Percentiles rank a stretch among this genome's conserved stretches.
Conservation (phyloP, 1,140 invertebrate genomes). For the Eriosoma lanigerum region DNA sequence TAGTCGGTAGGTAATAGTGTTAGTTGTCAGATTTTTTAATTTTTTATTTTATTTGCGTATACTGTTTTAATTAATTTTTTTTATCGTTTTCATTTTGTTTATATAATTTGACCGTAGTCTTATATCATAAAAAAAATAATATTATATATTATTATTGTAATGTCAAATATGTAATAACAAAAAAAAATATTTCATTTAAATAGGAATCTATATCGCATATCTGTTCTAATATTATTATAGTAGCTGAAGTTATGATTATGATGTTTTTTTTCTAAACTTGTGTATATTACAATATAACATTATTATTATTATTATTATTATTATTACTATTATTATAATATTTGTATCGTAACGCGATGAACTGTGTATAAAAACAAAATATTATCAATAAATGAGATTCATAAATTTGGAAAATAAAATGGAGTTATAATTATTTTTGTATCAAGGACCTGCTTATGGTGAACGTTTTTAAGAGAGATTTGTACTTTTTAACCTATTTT, state of each 20-base stretch:
- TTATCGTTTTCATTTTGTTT: no score
- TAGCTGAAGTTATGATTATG: conserved; percentile 22
- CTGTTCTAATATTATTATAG: not conserved
- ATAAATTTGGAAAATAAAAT: conserved; percentile 18
- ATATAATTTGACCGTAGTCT: no score
- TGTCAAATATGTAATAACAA: no score
- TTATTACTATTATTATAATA: not conserved
- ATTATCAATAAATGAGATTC: conserved; percentile 33
- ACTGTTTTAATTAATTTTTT: not conserved
- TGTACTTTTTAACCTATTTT: no score
- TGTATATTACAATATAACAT: not conserved
- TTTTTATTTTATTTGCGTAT: not conserved
- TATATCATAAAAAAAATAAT: no score
- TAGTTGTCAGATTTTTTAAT: not conserved
- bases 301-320: no score
- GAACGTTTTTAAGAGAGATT: no score
- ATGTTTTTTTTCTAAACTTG: conserved; percentile 19
- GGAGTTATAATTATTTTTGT: no score
- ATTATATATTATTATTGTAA: no score
- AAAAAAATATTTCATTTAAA: not conserved
- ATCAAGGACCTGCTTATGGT: no score
- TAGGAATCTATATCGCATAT: not conserved
- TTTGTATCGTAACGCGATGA: not conserved
- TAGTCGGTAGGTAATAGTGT: not conserved
- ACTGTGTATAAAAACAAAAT: conserved; percentile 21